Percentiles rank a stretch among this genome's conserved stretches.
These are phyloP conservation scores for Mola mola DNA, from an alignment of 2,113 vertebrate species.

Conservation along the genomic window DNA sequence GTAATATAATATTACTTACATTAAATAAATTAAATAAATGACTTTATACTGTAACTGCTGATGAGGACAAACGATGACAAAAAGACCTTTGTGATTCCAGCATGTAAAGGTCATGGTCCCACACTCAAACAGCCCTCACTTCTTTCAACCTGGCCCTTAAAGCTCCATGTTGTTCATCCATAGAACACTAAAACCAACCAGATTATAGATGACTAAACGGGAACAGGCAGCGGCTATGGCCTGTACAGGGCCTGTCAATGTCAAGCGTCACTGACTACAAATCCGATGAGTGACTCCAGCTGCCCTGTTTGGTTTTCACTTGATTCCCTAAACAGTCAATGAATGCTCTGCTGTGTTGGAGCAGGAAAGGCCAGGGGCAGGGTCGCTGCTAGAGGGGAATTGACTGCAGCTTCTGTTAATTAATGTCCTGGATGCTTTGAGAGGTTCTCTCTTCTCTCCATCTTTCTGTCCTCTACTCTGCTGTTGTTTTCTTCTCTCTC, in stretches of 20 bases:
- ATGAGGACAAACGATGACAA: no score
- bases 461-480: neutral
- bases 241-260: constrained; percentile 18
- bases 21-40: no score
- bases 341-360: constrained; percentile 62
- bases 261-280: constrained; percentile 32
- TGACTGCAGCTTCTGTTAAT: constrained; percentile 76
- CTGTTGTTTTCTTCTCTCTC: neutral
- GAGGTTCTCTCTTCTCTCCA: constrained; percentile 13
- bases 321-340: constrained; percentile 69
- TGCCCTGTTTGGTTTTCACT: constrained; percentile 64
- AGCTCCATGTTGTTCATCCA: no score
- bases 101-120: no score
- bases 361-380: constrained; percentile 79
- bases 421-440: constrained; percentile 61
- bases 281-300: constrained; percentile 46
- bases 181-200: no score
- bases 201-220: neutral
- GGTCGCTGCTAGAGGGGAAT: constrained; percentile 75
- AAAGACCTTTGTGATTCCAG: no score
- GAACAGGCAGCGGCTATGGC: neutral
- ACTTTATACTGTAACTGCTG: no score
- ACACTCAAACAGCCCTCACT: no score
- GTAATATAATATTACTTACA: no score
- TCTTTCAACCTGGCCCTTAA: no score